Evolutionary conservation across 1,140 invertebrate species (phyloP).

Genomic region (Trichonephila clavata): DNA sequence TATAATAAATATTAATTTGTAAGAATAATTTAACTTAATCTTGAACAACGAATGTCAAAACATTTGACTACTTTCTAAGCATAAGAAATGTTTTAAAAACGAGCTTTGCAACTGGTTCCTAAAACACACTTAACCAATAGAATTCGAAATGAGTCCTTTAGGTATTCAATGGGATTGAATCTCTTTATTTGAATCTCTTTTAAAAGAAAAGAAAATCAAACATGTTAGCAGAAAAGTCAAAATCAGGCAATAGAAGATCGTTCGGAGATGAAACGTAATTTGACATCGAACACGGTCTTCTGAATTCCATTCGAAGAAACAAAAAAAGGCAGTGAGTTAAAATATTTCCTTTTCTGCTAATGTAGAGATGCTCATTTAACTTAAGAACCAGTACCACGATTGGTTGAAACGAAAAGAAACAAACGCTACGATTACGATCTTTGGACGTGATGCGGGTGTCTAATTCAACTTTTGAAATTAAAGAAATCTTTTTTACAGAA

Average conservation of each 20-base stretch:
- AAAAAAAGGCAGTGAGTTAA: conserved; percentile 23
- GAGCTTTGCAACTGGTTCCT: conserved; percentile 25
- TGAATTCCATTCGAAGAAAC: conserved; percentile 45
- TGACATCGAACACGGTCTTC: conserved; percentile 36
- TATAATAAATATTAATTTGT: no score
- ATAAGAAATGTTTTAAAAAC: conserved; percentile 17
- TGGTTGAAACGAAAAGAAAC: conserved; percentile 41
- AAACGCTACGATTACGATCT: conserved; percentile 29
- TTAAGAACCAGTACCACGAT: conserved; percentile 18
- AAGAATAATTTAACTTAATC: no score
- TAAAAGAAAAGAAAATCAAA: conserved; percentile 8
- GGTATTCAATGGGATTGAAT: conserved; percentile 29
- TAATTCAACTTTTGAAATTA: conserved; percentile 37
- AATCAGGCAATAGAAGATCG: not conserved
- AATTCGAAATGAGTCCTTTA: conserved; percentile 29
- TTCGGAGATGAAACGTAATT: conserved; percentile 46
- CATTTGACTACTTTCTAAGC: not conserved
- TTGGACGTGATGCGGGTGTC: conserved; percentile 39
- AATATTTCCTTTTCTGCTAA: conserved; percentile 33
- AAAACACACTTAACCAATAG: conserved; percentile 5
- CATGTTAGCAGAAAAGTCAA: not conserved
- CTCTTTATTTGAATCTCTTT: conserved; percentile 21
- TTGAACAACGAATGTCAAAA: no score
- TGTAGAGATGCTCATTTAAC: conserved; percentile 23
- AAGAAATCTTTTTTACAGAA: conserved; percentile 35